Percentiles rank a stretch among this genome's conserved stretches.
Evolutionary conservation across 2,797 vertebrate species (phyloP).

Genomic region (Heterohyrax brucei): DNA sequence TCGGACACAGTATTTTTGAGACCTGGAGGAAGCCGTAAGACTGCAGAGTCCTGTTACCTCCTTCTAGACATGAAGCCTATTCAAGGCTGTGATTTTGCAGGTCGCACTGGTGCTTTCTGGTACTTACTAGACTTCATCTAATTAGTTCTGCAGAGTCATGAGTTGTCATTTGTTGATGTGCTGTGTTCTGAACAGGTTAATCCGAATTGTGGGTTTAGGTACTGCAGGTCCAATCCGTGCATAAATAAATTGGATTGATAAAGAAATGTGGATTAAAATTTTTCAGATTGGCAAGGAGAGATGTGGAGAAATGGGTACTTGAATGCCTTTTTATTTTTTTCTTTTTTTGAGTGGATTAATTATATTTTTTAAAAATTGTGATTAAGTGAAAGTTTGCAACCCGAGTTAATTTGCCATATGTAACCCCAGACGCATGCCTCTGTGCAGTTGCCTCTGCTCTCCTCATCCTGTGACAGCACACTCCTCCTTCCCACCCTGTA

Average conservation of each 20-base stretch:
- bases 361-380: too few relatives aligned
- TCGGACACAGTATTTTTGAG: neutral
- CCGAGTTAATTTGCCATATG: too few relatives aligned
- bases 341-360: too few relatives aligned
- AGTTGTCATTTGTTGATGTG: neutral
- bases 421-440: too few relatives aligned
- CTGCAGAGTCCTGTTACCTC: neutral
- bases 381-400: too few relatives aligned
- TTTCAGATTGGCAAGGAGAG: neutral
- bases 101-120: neutral
- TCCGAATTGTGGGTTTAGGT: conserved; percentile 23
- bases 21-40: neutral
- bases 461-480: too few relatives aligned
- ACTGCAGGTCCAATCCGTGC: neutral
- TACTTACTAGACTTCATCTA: neutral
- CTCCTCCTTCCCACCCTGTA: too few relatives aligned
- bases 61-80: neutral
- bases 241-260: neutral
- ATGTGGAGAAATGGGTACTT: neutral
- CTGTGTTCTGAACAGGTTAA: neutral
- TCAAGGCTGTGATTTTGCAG: conserved; percentile 12
- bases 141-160: neutral
- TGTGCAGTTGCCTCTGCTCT: too few relatives aligned
- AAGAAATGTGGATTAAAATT: conserved; percentile 43
- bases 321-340: neutral